A percentile compares a stretch with the other conserved stretches of the same genome.
phyloP scores from a whole-genome alignment of 2,888 invertebrate species.

The Andrena flavipes region DNA sequence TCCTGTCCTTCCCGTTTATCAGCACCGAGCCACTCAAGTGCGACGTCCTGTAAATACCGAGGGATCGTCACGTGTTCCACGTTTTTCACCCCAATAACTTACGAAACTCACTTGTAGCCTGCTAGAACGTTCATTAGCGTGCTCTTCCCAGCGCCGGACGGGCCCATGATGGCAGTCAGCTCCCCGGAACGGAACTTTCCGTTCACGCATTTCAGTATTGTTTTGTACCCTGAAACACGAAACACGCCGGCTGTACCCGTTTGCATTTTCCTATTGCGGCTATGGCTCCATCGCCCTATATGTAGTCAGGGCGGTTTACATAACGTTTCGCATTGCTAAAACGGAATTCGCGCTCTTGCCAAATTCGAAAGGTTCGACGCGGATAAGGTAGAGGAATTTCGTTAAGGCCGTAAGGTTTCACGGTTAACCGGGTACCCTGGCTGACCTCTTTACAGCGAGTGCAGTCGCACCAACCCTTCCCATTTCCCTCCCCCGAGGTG shows the following conservation, averaged over 20 bases:
- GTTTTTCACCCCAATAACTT: neutral
- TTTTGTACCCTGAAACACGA: constrained; percentile 88
- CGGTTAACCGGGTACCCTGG: constrained; percentile 31
- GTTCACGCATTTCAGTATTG: constrained; percentile 94
- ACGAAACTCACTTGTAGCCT: constrained; percentile 91
- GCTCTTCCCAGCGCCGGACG: constrained; percentile 93
- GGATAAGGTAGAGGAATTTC: constrained; percentile 19
- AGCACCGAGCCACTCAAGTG: constrained; percentile 93
- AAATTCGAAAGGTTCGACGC: constrained; percentile 33
- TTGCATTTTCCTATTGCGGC: no score
- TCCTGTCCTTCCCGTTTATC: constrained; percentile 95
- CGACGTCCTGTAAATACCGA: constrained; percentile 89
- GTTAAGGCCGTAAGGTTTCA: constrained; percentile 25
- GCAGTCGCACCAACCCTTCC: constrained; percentile 52
- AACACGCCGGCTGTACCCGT: neutral
- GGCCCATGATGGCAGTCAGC: constrained; percentile 98
- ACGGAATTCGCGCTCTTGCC: constrained; percentile 28
- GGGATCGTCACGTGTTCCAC: neutral
- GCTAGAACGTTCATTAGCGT: constrained; percentile 95
- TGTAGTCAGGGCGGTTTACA: constrained; percentile 10
- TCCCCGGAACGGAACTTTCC: constrained; percentile 96
- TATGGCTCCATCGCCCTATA: no score
- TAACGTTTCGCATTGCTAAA: constrained; percentile 51
- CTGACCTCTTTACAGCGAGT: constrained; percentile 65
- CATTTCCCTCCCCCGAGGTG: constrained; percentile 31